Evolutionary conservation across 1,140 invertebrate genomes (phyloP).

Genomic region (Bombus impatiens): DNA sequence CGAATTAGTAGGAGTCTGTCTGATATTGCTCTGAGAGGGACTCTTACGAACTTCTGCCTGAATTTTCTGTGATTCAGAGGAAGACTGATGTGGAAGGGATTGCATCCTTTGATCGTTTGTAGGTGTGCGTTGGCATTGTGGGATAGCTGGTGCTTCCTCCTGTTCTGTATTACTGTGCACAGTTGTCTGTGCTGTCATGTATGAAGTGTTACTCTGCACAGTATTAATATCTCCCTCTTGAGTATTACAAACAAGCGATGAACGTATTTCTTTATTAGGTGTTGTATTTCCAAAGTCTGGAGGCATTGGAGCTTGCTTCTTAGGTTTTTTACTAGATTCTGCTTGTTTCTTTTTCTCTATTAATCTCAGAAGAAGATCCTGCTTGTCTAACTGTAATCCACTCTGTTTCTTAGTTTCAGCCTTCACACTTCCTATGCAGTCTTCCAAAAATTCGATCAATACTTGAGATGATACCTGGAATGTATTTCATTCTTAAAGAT

Average conservation of each 20-base stretch:
- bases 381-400: constrained; percentile 82
- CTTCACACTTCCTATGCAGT: constrained; percentile 85
- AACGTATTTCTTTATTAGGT: constrained; percentile 71
- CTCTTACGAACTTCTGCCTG: constrained; percentile 69
- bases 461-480: constrained; percentile 86
- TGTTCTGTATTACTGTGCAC: constrained; percentile 43
- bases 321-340: constrained; percentile 75
- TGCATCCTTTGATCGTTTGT: constrained; percentile 57
- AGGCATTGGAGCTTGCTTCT: constrained; percentile 79
- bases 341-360: constrained; percentile 85
- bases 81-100: constrained; percentile 68
- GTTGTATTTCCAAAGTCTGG: constrained; percentile 78
- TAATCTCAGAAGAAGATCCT: constrained; percentile 85
- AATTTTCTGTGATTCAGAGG: constrained; percentile 66
- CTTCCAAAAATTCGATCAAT: constrained; percentile 87
- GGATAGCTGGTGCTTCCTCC: constrained; percentile 39
- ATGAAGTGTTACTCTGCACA: constrained; percentile 67
- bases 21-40: constrained; percentile 58
- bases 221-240: constrained; percentile 61
- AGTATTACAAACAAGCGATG: constrained; percentile 51
- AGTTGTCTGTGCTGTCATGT: constrained; percentile 63
- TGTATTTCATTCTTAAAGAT: background rate
- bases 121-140: constrained; percentile 38
- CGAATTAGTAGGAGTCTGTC: constrained; percentile 63
- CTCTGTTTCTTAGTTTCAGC: constrained; percentile 81